A percentile compares a stretch with the other conserved stretches of the same genome.
These are phyloP conservation scores for Spilogale gracilis DNA, from an alignment of 2,113 vertebrate genomes.

Conservation along the genomic window DNA sequence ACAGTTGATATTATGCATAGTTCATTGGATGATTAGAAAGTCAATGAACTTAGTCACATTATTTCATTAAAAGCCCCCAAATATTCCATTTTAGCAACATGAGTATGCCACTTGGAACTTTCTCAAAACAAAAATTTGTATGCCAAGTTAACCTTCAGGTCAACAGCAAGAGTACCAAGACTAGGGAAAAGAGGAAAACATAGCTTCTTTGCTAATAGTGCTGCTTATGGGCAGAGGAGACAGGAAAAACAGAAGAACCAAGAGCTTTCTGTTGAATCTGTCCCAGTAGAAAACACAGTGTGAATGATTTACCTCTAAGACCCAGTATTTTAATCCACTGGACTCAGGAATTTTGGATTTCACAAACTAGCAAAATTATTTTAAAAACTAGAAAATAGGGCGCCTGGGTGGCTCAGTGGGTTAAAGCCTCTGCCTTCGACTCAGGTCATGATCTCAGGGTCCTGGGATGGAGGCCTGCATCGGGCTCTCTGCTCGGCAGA, in stretches of 20 bases:
- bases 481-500: too few relatives aligned
- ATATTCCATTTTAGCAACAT: background rate
- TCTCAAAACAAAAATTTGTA: background rate
- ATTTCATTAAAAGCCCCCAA: background rate
- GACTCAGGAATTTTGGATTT: constrained; percentile 1
- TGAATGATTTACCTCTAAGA: background rate
- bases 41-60: background rate
- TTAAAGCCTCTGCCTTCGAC: too few relatives aligned
- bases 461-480: too few relatives aligned
- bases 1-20: background rate
- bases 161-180: background rate
- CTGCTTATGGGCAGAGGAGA: background rate
- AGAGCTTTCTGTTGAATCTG: background rate
- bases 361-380: background rate
- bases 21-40: background rate
- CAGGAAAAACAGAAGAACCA: background rate
- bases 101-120: background rate
- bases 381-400: background rate
- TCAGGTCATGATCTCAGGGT: too few relatives aligned
- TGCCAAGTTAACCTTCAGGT: background rate
- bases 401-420: too few relatives aligned
- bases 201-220: background rate
- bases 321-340: background rate
- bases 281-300: background rate
- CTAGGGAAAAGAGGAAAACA: background rate